phyloP scores from a whole-genome alignment of 2,113 vertebrate genomes.

The Rostratula benghalensis region DNA sequence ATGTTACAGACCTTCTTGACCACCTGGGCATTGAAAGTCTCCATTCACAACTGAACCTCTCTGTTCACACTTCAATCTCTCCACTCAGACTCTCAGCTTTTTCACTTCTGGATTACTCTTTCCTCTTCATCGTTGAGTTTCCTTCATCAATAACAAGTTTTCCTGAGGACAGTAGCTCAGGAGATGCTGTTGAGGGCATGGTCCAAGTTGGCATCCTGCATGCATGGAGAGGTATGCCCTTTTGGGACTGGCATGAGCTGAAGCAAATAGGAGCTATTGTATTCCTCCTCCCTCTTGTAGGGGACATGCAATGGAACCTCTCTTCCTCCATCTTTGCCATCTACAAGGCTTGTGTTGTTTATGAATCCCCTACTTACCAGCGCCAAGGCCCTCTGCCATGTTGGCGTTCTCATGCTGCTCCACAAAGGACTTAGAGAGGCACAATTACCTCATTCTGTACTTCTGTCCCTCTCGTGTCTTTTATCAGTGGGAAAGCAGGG shows the following conservation, averaged over 20 bases:
- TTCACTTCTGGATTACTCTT: not conserved
- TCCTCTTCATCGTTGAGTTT: not conserved
- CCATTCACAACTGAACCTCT: not conserved
- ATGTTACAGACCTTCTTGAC: not conserved
- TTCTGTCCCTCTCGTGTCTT: not conserved
- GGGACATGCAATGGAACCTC: not conserved
- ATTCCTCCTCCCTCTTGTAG: accelerated
- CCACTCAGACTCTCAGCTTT: not conserved
- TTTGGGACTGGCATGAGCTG: accelerated
- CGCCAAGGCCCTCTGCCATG: accelerated
- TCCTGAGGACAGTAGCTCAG: not conserved
- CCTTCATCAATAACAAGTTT: not conserved
- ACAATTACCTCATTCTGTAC: not conserved
- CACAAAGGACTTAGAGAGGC: not conserved
- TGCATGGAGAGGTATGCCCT: accelerated
- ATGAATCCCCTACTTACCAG: not conserved
- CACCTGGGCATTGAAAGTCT: not conserved
- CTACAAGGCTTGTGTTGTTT: not conserved
- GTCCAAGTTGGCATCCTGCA: not conserved
- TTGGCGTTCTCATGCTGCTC: not conserved
- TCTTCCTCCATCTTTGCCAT: accelerated
- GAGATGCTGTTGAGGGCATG: not conserved
- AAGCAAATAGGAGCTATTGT: not conserved
- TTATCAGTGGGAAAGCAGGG: not conserved
- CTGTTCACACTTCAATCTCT: not conserved